A percentile compares a stretch with the other conserved stretches of the same genome.
phyloP scores from a whole-genome alignment of 2,888 invertebrate genomes.

The Chironomus tentans region DNA sequence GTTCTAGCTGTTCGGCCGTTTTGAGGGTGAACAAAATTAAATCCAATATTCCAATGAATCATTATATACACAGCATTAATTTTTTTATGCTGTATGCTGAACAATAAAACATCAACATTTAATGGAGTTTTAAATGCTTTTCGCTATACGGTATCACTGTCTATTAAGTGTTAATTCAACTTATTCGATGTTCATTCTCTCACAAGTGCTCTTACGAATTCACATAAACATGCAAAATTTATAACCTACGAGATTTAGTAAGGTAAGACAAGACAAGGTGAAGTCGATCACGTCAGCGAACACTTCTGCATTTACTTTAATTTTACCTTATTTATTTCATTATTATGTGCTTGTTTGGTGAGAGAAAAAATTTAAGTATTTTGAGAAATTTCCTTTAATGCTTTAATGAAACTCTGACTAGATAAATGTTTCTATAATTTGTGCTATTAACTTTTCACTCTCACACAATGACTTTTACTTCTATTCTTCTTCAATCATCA shows the following conservation, averaged over 20 bases:
- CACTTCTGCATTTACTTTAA: neutral
- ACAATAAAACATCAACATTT: neutral
- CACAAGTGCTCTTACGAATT: neutral
- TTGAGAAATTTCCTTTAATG: neutral
- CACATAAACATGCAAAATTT: slow-evolving; percentile 6
- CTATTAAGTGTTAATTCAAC: neutral
- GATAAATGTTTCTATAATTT: neutral
- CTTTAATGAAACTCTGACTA: neutral
- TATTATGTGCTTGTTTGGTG: too few species aligned
- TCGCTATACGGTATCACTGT: neutral
- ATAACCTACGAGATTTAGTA: neutral
- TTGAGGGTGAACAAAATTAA: neutral
- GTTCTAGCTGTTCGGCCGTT: neutral
- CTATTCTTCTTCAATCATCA: neutral
- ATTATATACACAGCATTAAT: too few species aligned
- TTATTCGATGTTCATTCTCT: neutral
- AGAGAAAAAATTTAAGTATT: neutral
- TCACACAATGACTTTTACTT: too few species aligned
- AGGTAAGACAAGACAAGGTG: neutral
- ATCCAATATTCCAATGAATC: neutral
- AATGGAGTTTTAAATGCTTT: neutral
- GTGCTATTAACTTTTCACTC: neutral
- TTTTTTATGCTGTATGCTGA: too few species aligned
- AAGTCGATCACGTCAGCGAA: neutral
- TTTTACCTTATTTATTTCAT: neutral